A percentile compares a stretch with the other conserved stretches of the same genome.
Conservation (phyloP, 2,888 invertebrate species). For the Sinhomidia bicolor region DNA sequence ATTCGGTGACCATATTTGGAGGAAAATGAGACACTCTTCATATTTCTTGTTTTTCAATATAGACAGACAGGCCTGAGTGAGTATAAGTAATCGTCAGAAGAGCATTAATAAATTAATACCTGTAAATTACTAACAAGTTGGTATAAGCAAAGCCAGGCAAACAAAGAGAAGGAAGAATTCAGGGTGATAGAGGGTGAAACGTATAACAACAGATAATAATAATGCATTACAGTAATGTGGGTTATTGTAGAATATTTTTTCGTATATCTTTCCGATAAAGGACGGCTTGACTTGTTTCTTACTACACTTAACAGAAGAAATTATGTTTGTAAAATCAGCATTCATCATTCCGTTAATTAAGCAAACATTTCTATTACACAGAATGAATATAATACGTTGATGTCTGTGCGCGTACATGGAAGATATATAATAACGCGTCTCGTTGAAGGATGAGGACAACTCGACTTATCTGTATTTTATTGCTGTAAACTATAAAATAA, state of each 20-base stretch:
- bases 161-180: not conserved
- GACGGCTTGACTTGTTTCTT: not conserved
- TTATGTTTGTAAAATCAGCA: constrained; percentile 39
- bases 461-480: constrained; percentile 32
- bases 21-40: constrained; percentile 56
- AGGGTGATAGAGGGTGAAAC: constrained; percentile 1
- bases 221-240: not conserved
- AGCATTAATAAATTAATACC: constrained; percentile 58
- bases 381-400: not conserved
- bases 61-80: constrained; percentile 39
- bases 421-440: not conserved
- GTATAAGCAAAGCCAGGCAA: not conserved
- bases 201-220: not conserved
- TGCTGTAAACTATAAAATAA: constrained; percentile 55
- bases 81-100: constrained; percentile 54
- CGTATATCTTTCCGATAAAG: not conserved
- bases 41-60: constrained; percentile 57
- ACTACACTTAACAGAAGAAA: constrained; percentile 11
- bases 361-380: constrained; percentile 68
- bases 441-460: constrained; percentile 21
- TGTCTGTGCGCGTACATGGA: not conserved
- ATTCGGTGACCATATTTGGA: constrained; percentile 54
- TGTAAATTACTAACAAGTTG: constrained; percentile 45
- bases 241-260: not conserved
- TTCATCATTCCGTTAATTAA: constrained; percentile 65